Base-by-base conservation (phyloP, 2,113 vertebrate genomes). In the Mohoua ochrocephala region DNA sequence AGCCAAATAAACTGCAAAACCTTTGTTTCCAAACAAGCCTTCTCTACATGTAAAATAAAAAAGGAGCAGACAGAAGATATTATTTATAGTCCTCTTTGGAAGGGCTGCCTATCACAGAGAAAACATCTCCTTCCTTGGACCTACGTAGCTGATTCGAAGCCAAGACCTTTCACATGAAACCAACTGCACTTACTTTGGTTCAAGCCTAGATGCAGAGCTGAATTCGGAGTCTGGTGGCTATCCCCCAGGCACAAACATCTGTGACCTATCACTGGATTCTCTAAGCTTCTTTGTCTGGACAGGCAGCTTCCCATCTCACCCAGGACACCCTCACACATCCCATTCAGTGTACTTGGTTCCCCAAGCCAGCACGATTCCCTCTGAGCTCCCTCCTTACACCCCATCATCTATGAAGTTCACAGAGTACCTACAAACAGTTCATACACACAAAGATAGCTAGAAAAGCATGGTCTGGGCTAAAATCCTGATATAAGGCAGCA, bases 331-430 rank as follows among this genome's bases (percentile, higher is more conserved):
- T 12, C 2, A 3, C 42, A 37, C 28, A 35, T 9, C 21, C 41
- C 4, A 1, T 7, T 41, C 39, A 15, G 54, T 12, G 35, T 1
- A 30, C 7, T 3, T 4, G 2, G 22, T 2, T 68, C 39, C 30
- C 30, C 82, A 30, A 9, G 2, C 9, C 35, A 33, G 53, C 12
- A 15, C 19, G 18, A 9, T 16, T 67, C 53, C 53, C 56, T 30
- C 33, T 9, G 37, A 70, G 16, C 27, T 59, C 61, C 47, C 37
- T 50, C 53, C 67, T 50, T 37, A 44, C 4, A 53, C 5, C 15
- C 18, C 11, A 6, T 27, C 50, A 37, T 13, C 74, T 28, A 4
- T 3, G 11, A 69, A 37, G 22, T 22, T 37, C 53, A 21, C 4
- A 57, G n/a, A 11, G 15, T 18, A 50, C 28, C 70, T 45, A 76